phyloP scores from a whole-genome alignment of 2,797 vertebrate species.

The Aratinga solstitialis region DNA sequence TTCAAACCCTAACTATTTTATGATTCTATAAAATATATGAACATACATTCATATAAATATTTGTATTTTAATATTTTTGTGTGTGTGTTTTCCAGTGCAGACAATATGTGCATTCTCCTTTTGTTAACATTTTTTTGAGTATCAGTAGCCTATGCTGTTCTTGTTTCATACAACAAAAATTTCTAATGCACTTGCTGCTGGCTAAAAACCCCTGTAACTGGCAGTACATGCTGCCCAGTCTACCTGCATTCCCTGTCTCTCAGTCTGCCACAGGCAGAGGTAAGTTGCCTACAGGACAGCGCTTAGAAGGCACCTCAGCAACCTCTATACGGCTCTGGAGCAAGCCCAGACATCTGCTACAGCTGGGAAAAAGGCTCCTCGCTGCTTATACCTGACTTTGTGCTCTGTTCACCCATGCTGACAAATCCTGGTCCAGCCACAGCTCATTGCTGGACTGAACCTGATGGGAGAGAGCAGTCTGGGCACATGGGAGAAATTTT shows the following conservation, averaged over 20 bases:
- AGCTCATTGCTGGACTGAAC: neutral
- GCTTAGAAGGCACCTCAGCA: neutral
- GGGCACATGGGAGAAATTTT: neutral
- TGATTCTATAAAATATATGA: neutral
- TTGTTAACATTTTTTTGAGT: neutral
- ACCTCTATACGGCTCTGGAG: neutral
- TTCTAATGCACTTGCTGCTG: neutral
- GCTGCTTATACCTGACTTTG: neutral
- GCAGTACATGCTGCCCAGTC: neutral
- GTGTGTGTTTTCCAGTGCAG: neutral
- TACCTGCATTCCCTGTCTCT: rapidly evolving
- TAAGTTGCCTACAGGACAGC: neutral
- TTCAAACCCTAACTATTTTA: too few relatives aligned
- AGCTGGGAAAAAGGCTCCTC: neutral
- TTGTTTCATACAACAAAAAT: neutral
- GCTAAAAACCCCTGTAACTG: neutral
- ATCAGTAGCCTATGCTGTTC: neutral
- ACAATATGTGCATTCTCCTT: neutral
- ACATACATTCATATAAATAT: neutral
- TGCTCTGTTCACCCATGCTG: neutral
- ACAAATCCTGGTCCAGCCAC: neutral
- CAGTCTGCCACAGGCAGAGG: neutral
- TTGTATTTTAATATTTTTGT: neutral
- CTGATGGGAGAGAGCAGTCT: neutral
- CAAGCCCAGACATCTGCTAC: rapidly evolving